These are phyloP conservation scores for Oplegnathus fasciatus DNA, from an alignment of 2,113 vertebrate species.

Conservation along the genomic window DNA sequence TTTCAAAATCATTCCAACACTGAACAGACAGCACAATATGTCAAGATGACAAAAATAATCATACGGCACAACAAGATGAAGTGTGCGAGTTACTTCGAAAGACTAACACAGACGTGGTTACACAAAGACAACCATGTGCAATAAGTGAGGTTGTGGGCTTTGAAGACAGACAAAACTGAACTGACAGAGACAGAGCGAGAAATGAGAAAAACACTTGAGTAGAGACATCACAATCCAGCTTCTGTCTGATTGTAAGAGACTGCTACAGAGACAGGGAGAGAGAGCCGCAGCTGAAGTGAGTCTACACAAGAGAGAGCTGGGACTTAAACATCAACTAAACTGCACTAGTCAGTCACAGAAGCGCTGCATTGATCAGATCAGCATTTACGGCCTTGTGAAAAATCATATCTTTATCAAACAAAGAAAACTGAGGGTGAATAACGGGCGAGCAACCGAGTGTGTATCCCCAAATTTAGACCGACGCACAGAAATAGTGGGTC, in stretches of 20 bases:
- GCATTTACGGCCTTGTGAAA: slow-evolving; percentile 22
- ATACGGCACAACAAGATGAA: not conserved
- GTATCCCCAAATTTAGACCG: slow-evolving; percentile 46
- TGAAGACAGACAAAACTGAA: slow-evolving; percentile 24
- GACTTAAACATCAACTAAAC: slow-evolving; percentile 14
- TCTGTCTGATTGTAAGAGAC: slow-evolving; percentile 51
- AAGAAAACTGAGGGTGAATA: slow-evolving; percentile 36
- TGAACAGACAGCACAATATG: not conserved
- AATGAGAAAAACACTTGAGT: slow-evolving; percentile 24
- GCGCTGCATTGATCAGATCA: slow-evolving; percentile 20
- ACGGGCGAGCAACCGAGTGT: slow-evolving; percentile 23
- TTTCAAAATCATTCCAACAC: not conserved
- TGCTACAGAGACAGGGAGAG: slow-evolving; percentile 19
- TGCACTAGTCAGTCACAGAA: slow-evolving; percentile 31
- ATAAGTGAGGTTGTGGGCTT: slow-evolving; percentile 17
- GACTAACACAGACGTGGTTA: not conserved
- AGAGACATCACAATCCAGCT: slow-evolving; percentile 51
- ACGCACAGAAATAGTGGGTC: slow-evolving; percentile 43
- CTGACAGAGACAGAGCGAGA: slow-evolving; percentile 43
- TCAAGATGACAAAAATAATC: not conserved
- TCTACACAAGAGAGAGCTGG: slow-evolving; percentile 3
- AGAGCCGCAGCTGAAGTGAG: slow-evolving; percentile 45
- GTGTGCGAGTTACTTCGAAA: not conserved
- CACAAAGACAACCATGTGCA: not conserved
- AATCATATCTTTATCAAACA: slow-evolving; percentile 38